Base-by-base conservation (phyloP, 2,888 invertebrate species). In the Erebia ligea region DNA sequence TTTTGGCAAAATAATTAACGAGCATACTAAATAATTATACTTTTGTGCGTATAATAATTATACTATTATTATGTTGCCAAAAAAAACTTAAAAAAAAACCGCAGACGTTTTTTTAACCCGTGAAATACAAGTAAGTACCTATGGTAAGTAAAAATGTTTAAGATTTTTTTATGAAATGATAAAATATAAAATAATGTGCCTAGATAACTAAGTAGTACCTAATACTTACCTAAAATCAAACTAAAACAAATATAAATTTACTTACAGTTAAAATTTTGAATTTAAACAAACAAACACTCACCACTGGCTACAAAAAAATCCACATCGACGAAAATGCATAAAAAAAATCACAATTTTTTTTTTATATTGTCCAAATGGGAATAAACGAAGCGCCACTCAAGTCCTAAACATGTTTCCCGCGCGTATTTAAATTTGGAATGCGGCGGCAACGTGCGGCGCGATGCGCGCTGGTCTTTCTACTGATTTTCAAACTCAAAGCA, bases 401-500 rank as follows among this genome's bases (percentile, higher is more conserved):
- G 62, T 68, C 65, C 52, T 68, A 52, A 62, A 66, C 71, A 71
- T 71, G 48, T 61, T 72, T 72, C 71, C 85, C 86, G 85, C 82
- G 82, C 70, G 76, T 77, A 73, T 81, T 77, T 67, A 67, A 75
- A 75, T 72, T 67, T 75, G 67, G 75, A 79, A 80, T 78, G 82
- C 79, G 75, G 76, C 76, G 77, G 77, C 78, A 56, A 79, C 86
- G 88, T 84, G 82, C 84, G 79, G 77, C 80, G 77, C 75, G 75
- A 78, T 76, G 82, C 85, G 85, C 87, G 85, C 79, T 83, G 81
- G 75, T 85, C 84, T 88, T 84, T 83, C 82, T 78, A 90, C 91
- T 91, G 88, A 80, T 82, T 84, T 85, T 85, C 82, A 82, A 85
- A 80, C 85, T 85, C 81, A 76, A 75, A 73, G 74, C 73, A 75